phyloP scores from a whole-genome alignment of 1,140 invertebrate genomes.

The Drosophila arizonae region DNA sequence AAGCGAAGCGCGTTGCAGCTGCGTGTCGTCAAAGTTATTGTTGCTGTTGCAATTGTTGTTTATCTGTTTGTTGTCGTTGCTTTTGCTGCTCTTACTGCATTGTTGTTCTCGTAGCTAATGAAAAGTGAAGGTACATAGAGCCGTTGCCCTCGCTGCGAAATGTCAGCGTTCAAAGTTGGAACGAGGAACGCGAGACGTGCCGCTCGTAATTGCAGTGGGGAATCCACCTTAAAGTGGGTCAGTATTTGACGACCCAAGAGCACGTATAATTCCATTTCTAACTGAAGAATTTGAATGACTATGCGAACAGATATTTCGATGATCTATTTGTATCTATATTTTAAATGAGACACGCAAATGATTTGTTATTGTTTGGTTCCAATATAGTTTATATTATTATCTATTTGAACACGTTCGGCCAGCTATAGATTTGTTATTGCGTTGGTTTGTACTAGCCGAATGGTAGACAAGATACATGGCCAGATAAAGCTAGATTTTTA shows the following conservation, averaged over 20 bases:
- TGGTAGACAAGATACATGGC: background rate
- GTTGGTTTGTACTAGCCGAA: background rate
- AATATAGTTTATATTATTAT: too few relatives aligned
- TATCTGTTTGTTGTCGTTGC: background rate
- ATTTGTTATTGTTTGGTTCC: background rate
- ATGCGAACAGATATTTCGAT: too few relatives aligned
- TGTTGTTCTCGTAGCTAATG: constrained; percentile 56
- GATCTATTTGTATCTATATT: too few relatives aligned
- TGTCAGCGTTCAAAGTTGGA: constrained; percentile 35
- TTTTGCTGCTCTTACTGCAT: constrained; percentile 13
- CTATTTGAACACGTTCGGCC: background rate
- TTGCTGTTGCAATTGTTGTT: background rate
- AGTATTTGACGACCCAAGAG: constrained; percentile 5
- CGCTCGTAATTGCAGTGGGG: constrained; percentile 24
- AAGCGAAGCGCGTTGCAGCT: constrained; percentile 44
- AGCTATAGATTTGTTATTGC: constrained; percentile 18
- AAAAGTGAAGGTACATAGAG: constrained; percentile 60
- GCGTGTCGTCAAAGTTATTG: constrained; percentile 13
- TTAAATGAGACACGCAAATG: background rate
- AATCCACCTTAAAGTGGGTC: constrained; percentile 2
- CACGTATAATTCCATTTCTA: background rate
- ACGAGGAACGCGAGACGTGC: background rate
- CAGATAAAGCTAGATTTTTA: constrained; percentile 3
- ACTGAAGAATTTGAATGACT: background rate
- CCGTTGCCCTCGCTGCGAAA: constrained; percentile 39